Base-by-base conservation (phyloP, 2,113 vertebrate genomes). In the Sinocyclocheilus anshuiensis region DNA sequence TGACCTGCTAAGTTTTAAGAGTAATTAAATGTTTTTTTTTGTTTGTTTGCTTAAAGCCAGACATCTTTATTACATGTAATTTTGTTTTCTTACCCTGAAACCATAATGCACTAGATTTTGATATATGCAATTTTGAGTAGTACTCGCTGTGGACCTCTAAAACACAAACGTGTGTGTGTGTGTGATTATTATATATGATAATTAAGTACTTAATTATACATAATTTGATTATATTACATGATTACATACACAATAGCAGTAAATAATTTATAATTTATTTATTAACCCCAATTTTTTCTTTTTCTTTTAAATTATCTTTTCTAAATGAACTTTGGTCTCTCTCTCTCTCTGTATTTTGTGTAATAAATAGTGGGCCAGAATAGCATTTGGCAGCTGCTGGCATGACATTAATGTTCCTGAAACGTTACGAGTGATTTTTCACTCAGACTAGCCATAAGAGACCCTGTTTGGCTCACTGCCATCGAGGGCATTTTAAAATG, bases 401-500 rank as follows among this genome's bases (percentile, higher is more conserved):
- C 42, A 45, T 65, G 65, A 84, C 59, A 50, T 59, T 79, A 84
- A 83, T 75, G 80, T 67, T 72, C n/a, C 48, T 84, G n/a, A 88
- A 86, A 86, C 74, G 53, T 86, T 75, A 83, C 77, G 55, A 80
- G 81, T 53, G 57, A 88, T 86, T 83, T 80, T 71, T 57, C 18
- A 36, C 84, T 65, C 55, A 72, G 69, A 77, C 59, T 86, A 77
- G 55, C 26, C 65, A 36, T 82, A 39, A 81, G 77, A 86, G 71
- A 84, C 61, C n/a, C 15, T 50, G 69, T 55, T 84, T 89, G 86
- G 39, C 82, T 24, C 39, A 13, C 22, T 63, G 75, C 88, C 86
- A 84, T 53, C 22, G 69, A 63, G 59, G 63, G 77, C 77, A 87
- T 86, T 87, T 86, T 69, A 76, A 84, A 89, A 85, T 84, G 59